A percentile compares a stretch with the other conserved stretches of the same genome.
These are phyloP conservation scores for Mystacides longicornis DNA, from an alignment of 2,888 invertebrate genomes.

Conservation along the genomic window DNA sequence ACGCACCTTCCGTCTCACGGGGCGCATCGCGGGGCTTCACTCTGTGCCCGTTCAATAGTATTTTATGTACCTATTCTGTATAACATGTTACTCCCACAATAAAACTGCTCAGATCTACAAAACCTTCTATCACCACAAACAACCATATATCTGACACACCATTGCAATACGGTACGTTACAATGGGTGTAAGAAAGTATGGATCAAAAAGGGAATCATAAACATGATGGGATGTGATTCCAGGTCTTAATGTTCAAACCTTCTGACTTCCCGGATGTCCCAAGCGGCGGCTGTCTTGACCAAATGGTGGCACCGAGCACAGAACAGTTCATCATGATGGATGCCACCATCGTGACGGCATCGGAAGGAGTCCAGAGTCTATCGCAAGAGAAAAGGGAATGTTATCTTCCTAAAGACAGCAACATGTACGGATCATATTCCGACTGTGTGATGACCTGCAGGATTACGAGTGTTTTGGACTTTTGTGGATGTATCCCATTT, in stretches of 20 bases:
- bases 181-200: too few relatives aligned
- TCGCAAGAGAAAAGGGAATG: slow-evolving; percentile 45
- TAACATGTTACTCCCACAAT: too few relatives aligned
- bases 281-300: slow-evolving; percentile 44
- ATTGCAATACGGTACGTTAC: too few relatives aligned
- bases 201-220: too few relatives aligned
- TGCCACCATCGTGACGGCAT: slow-evolving; percentile 30
- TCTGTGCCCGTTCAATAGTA: too few relatives aligned
- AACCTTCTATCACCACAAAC: too few relatives aligned
- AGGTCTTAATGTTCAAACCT: slow-evolving; percentile 50
- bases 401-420: slow-evolving; percentile 49
- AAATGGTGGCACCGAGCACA: slow-evolving; percentile 29
- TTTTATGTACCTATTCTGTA: too few relatives aligned
- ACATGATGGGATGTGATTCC: too few relatives aligned
- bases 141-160: too few relatives aligned
- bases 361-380: slow-evolving; percentile 42
- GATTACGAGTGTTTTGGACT: slow-evolving; percentile 42
- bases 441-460: slow-evolving; percentile 53
- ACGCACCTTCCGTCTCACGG: too few relatives aligned
- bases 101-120: too few relatives aligned
- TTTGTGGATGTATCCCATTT: slow-evolving; percentile 52
- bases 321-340: slow-evolving; percentile 29
- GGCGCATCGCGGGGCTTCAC: too few relatives aligned
- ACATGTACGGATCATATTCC: slow-evolving; percentile 45
- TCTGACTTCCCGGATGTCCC: slow-evolving; percentile 52